phyloP scores from a whole-genome alignment of 2,113 vertebrate species.

The Thamnophis sirtalis region DNA sequence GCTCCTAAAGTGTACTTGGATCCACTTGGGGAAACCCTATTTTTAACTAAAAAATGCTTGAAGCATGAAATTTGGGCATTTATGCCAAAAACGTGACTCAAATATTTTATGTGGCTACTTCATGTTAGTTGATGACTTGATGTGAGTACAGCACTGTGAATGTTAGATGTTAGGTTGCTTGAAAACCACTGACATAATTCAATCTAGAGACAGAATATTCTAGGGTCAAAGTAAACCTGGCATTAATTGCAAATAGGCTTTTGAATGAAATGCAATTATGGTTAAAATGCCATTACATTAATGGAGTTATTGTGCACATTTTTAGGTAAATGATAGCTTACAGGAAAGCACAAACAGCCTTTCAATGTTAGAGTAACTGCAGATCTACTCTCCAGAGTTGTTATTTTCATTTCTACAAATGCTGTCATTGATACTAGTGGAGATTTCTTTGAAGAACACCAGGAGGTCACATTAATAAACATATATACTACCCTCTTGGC shows the following conservation, averaged over 20 bases:
- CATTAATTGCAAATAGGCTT: neutral
- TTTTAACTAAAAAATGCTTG: neutral
- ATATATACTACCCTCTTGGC: neutral
- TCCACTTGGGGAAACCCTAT: neutral
- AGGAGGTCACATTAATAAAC: neutral
- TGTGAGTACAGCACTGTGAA: neutral
- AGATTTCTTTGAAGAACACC: neutral
- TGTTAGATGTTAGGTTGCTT: neutral
- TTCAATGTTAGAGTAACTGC: neutral
- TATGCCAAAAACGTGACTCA: neutral
- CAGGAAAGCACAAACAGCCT: neutral
- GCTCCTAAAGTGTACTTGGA: neutral
- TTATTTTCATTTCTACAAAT: neutral
- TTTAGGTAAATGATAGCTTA: neutral
- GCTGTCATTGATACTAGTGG: neutral
- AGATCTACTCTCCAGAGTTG: neutral
- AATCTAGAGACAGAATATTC: neutral
- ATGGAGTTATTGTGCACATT: neutral
- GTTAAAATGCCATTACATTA: neutral
- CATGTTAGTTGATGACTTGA: neutral
- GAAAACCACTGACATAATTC: neutral
- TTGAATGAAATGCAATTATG: neutral
- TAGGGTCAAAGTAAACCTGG: neutral
- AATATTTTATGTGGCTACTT: neutral
- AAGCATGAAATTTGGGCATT: neutral